Base-by-base conservation (phyloP, 2,797 vertebrate species). In the Mallotus villosus region DNA sequence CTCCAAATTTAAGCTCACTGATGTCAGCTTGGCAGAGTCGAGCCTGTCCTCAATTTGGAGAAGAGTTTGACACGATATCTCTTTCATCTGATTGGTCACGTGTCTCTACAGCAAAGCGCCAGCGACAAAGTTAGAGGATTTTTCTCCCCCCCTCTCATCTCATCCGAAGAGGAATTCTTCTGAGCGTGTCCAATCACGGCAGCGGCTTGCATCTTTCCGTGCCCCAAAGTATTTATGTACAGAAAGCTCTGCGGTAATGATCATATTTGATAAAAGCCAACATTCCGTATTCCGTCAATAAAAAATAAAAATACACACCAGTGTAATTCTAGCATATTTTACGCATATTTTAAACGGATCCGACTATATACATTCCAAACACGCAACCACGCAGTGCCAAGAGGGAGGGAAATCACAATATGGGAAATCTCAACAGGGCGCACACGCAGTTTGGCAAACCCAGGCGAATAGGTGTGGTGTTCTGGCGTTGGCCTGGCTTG, bases 21-120 rank as follows among this genome's bases (percentile, higher is more conserved):
- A 91, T 90, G 90, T 90, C 82, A 88, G 78, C 86, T 81, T 70
- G 57, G 83, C 84, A 84, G 78, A 76, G 83, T 86, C 77, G 84
- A 90, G 88, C 87, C 88, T 71, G 81, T 91, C 87, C 89, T 92
- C 88, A 87, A 87, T 89, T 82, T 79, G 75, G 85, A 88, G 86
- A 90, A 85, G 82, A 84, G 86, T 80, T 90, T 90, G 91, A 91
- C 90, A 88, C 78, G 11, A 70, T 86, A 82, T 84, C 29, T 68
- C 90, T 92, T 92, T 93, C 83, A 91, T 93, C 86, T 89, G 82
- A 86, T 82, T 87, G 90, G 90, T 92, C 91, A 91, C 89, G 84
- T 92, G 88, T 89, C 86, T 89, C 86, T 83, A 17, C 82, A 58
- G 86, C 77, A 86, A 86, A 83, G 87, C 77, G 72, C 77, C 79